These are phyloP conservation scores for Byasa hedistus DNA, from an alignment of 2,888 invertebrate genomes.

Conservation along the genomic window DNA sequence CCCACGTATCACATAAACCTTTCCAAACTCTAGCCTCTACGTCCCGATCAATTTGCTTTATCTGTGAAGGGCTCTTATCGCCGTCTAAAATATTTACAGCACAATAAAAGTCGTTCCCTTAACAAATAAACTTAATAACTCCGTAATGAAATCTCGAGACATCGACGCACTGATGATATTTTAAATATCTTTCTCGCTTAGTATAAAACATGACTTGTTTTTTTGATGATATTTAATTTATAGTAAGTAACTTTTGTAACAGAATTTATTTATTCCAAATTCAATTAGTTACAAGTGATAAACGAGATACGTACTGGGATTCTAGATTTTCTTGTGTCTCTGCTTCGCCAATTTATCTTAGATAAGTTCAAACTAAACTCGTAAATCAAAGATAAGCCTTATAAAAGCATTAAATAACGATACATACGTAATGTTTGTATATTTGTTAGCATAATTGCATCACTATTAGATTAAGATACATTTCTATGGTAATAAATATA, in stretches of 20 bases:
- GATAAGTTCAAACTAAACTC: slow-evolving; percentile 28
- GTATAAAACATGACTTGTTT: background rate
- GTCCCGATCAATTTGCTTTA: slow-evolving; percentile 74
- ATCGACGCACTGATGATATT: slow-evolving; percentile 31
- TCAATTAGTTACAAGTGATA: slow-evolving; percentile 17
- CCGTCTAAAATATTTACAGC: slow-evolving; percentile 76
- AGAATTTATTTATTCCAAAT: slow-evolving; percentile 1
- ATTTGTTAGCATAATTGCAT: slow-evolving; percentile 23
- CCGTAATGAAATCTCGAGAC: slow-evolving; percentile 59
- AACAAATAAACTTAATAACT: slow-evolving; percentile 71
- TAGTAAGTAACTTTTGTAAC: background rate
- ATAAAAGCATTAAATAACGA: slow-evolving; percentile 27
- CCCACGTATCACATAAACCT: slow-evolving; percentile 68
- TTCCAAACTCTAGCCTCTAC: slow-evolving; percentile 35
- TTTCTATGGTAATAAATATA: background rate
- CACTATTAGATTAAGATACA: background rate
- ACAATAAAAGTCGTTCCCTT: slow-evolving; percentile 69
- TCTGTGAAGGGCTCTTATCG: slow-evolving; percentile 67
- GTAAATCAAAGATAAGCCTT: slow-evolving; percentile 28
- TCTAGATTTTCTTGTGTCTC: slow-evolving; percentile 25
- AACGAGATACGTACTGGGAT: slow-evolving; percentile 20
- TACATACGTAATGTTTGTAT: slow-evolving; percentile 22
- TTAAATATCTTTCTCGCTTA: slow-evolving; percentile 19
- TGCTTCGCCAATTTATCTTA: slow-evolving; percentile 27
- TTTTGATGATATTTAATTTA: background rate